Conservation (phyloP, 2,797 vertebrate genomes). For the Silurus lanzhouensis region DNA sequence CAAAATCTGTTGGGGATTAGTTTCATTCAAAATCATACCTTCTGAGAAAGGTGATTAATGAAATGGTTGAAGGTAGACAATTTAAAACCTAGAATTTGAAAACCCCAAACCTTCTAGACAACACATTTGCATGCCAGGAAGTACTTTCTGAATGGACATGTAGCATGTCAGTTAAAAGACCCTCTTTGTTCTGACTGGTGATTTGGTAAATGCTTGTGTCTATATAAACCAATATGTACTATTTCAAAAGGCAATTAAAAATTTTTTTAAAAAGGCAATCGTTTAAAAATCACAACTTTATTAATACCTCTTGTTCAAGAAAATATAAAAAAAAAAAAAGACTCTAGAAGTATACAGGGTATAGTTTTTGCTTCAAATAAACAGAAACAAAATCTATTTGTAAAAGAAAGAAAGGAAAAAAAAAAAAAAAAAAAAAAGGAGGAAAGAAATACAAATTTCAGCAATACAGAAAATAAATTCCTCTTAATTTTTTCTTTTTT, state of each 20-base stretch:
- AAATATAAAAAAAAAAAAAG: constrained; percentile 67
- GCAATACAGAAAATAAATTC: constrained; percentile 80
- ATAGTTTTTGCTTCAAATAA: constrained; percentile 89
- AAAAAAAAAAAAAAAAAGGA: constrained; percentile 71
- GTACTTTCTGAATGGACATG: no score
- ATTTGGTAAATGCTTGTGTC: no score
- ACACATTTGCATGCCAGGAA: no score
- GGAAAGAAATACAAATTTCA: constrained; percentile 62
- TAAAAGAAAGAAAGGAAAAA: constrained; percentile 71
- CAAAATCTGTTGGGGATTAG: no score
- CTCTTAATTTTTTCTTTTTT: constrained; percentile 32
- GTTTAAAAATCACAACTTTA: constrained; percentile 71
- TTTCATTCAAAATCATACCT: no score
- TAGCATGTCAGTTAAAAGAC: no score
- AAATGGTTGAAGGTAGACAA: no score
- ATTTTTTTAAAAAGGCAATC: neutral
- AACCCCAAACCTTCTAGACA: no score
- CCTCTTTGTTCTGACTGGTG: no score
- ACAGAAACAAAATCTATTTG: constrained; percentile 92
- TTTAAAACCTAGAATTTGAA: no score
- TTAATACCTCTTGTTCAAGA: constrained; percentile 78
- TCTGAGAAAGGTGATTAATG: no score
- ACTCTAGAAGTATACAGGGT: constrained; percentile 78
- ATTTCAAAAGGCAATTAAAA: neutral
- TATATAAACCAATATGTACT: no score